These are phyloP conservation scores for Dasyprocta punctata DNA, from an alignment of 2,113 vertebrate genomes.

Conservation along the genomic window DNA sequence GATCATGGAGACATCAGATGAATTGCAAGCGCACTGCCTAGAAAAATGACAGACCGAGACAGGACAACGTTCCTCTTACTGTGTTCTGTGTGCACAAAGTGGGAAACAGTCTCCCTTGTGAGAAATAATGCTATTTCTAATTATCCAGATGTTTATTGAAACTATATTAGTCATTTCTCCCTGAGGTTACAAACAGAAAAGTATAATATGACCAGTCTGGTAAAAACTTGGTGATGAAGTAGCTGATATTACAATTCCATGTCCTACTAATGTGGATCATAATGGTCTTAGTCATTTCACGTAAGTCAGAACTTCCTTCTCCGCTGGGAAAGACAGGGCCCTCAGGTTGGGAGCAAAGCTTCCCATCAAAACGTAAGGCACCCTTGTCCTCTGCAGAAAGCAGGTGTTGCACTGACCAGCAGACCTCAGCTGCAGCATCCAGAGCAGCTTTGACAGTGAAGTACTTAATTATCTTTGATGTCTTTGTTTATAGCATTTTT, in stretches of 20 bases:
- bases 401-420: conserved; percentile 52
- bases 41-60: conserved; percentile 52
- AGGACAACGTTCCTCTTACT: not conserved
- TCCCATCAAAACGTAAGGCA: no score
- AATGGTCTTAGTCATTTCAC: conserved; percentile 52
- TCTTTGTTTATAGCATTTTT: conserved; percentile 77
- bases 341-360: conserved; percentile 46
- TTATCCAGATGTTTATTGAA: conserved; percentile 56
- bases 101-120: conserved; percentile 42
- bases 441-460: conserved; percentile 78
- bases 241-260: not conserved
- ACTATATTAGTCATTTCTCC: conserved; percentile 64
- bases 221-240: conserved; percentile 44
- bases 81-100: conserved; percentile 8
- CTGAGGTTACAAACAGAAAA: conserved; percentile 55
- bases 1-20: not conserved
- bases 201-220: conserved; percentile 13
- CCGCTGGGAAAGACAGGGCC: not conserved
- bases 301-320: conserved; percentile 27
- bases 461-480: conserved; percentile 79
- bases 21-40: not conserved
- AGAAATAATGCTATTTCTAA: conserved; percentile 59
- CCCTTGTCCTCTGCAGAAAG: not conserved
- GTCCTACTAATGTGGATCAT: conserved; percentile 37
- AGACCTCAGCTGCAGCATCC: conserved; percentile 44